Conservation (phyloP, 2,797 vertebrate genomes). For the Sphaeramia orbicularis region DNA sequence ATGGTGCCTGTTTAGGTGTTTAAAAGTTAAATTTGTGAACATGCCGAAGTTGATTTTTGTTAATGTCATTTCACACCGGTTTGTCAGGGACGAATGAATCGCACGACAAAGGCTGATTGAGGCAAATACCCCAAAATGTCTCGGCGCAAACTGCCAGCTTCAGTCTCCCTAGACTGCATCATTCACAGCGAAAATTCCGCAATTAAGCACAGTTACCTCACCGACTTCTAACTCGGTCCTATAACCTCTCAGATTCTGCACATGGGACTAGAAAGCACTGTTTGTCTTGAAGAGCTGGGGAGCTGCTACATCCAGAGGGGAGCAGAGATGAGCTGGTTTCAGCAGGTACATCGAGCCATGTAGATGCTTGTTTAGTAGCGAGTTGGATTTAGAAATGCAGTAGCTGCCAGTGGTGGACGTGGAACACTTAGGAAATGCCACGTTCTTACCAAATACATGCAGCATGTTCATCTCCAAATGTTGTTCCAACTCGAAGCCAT, state of each 20-base stretch:
- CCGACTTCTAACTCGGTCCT: slow-evolving; percentile 22
- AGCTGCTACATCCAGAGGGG: slow-evolving; percentile 69
- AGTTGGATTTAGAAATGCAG: slow-evolving; percentile 28
- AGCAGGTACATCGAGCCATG: slow-evolving; percentile 38
- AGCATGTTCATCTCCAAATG: slow-evolving; percentile 40
- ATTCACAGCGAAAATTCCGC: slow-evolving; percentile 40
- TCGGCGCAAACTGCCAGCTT: slow-evolving; percentile 59
- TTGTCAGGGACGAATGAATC: slow-evolving; percentile 25
- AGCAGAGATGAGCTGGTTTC: slow-evolving; percentile 33
- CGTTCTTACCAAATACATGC: slow-evolving; percentile 60
- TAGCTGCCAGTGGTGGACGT: slow-evolving; percentile 14
- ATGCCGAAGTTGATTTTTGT: slow-evolving; percentile 1
- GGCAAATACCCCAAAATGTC: slow-evolving; percentile 51
- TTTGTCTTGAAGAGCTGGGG: slow-evolving; percentile 27
- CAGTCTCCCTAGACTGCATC: slow-evolving; percentile 36
- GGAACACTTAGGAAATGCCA: slow-evolving; percentile 27
- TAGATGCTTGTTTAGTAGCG: slow-evolving; percentile 34
- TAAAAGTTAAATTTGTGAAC: slow-evolving; percentile 16
- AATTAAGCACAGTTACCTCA: slow-evolving; percentile 60
- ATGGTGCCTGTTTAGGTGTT: too few relatives aligned
- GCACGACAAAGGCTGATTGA: slow-evolving; percentile 34
- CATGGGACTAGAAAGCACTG: slow-evolving; percentile 62
- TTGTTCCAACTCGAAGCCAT: slow-evolving; percentile 27
- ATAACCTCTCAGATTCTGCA: slow-evolving; percentile 17
- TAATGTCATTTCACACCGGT: slow-evolving; percentile 11